Base-by-base conservation (phyloP, 92 coral and sea anemone species). In the Porites evermanni region DNA sequence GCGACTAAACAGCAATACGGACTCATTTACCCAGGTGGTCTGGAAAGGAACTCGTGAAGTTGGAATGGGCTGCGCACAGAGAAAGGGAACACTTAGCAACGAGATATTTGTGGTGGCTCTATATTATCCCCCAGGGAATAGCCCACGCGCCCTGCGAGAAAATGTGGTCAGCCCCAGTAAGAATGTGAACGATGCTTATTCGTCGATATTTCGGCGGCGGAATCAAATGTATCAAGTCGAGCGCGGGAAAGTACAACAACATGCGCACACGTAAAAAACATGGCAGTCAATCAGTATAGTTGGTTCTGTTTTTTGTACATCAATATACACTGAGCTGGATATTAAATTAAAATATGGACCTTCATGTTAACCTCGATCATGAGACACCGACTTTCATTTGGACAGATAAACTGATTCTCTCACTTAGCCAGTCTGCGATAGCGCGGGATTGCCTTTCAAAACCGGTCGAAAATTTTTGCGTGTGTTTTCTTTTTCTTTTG, bases 51-150 rank as follows among this genome's bases (percentile, higher is more conserved):
- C 92, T 13, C 92, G 96, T 12, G 97, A 95, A 72, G 79, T 97
- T 29, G 99, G 99, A 63, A 89, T 97, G 93, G 99, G 99, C 9
- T 97, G 99, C 66, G 99, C 99, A 14, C 97, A 97, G 76, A 93
- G 95, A 74, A 95, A 95, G 47, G 99, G 99, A 18, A 88, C 98
- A 7, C 89, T 97, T 1, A 95, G 97, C 7, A 94, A 95, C 60
- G 99, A 97, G 85, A 94, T 97, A 4, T 97, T 91, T 44, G 95
- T 97, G 2, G 98, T 97, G 19, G 97, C 98, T 1, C 79, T 97
- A 47, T 97, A 97, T 63, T 88, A 90, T 61, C 99, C 99, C 12
- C 90, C 99, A 12, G 99, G 99, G 54, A 97, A 97, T 58, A 84
- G 94, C 59, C 92, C 94, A 23, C 82, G 89, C 7, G 91, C 93